phyloP scores from a whole-genome alignment of 2,888 invertebrate species.

The Mythimna pallens region DNA sequence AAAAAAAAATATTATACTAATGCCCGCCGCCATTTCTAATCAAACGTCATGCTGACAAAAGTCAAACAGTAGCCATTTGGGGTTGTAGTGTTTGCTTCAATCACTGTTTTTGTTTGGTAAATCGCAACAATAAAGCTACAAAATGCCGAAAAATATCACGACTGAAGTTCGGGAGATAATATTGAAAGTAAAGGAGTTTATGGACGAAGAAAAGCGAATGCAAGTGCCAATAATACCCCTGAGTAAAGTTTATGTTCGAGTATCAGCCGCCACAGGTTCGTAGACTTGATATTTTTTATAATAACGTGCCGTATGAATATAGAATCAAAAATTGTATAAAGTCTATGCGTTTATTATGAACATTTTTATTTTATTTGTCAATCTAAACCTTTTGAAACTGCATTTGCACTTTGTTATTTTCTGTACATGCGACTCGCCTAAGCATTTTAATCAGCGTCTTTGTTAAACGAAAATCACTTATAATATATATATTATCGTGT shows the following conservation, averaged over 20 bases:
- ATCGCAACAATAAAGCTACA: conserved; percentile 51
- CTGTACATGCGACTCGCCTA: neutral
- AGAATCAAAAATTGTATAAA: neutral
- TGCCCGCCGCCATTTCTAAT: conserved; percentile 40
- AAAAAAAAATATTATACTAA: neutral
- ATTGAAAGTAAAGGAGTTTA: conserved; percentile 87
- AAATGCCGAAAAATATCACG: conserved; percentile 88
- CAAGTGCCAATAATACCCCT: conserved; percentile 88
- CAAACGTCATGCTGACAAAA: conserved; percentile 55
- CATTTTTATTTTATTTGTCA: neutral
- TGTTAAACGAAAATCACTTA: neutral
- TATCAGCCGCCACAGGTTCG: conserved; percentile 87
- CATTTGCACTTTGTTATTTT: neutral
- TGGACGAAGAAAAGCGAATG: conserved; percentile 89
- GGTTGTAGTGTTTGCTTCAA: neutral
- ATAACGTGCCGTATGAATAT: neutral
- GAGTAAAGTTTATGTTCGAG: conserved; percentile 86
- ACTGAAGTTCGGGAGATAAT: conserved; percentile 88
- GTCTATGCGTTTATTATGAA: neutral
- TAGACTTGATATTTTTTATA: conserved; percentile 34
- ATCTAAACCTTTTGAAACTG: neutral
- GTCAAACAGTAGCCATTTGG: conserved; percentile 54
- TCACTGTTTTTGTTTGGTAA: conserved; percentile 57
- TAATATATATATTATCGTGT: neutral
- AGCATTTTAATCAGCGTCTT: conserved; percentile 6